Base-by-base conservation (phyloP, 2,888 invertebrate species). In the Chesias legatella region DNA sequence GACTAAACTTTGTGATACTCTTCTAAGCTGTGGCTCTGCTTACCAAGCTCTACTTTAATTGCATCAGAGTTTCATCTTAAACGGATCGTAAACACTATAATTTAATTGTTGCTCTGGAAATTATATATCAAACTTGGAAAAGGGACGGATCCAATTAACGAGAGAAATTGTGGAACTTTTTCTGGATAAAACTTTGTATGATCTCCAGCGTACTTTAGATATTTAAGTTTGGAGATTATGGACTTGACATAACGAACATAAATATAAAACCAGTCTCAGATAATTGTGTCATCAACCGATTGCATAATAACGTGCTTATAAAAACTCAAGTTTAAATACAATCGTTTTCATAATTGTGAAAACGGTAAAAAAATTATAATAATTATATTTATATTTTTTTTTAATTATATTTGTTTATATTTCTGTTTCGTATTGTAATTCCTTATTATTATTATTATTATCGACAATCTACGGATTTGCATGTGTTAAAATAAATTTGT, bases 71-170 rank as follows among this genome's bases (percentile, higher is more conserved):
- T 47, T 52, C 47, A 57, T 58, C 58, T 59, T 48, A 66, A 62
- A 62, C 58, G 60, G 58, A 53, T 60, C 57, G 53, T 60, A 56
- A 63, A 67, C 60, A 60, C 61, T 60, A 55, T 57, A 53, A 58
- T 57, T 48, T 47, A 52, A 43, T 53, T 48, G 37, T 51, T 44
- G 40, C 47, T 35, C 25, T 28, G 44, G 45, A 48, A 53, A 50
- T 50, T 53, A 50, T 50, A 43, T 47, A 35, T 51, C 50, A 51
- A 51, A 50, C 43, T 53, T 46, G 38, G 41, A 42, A 42, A 44
- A 47, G 48, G 53, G 53, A 43, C 48, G 40, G 43, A 43, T 51
- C 50, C 48, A 53, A 51, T 53, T 51, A 51, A 29, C 17, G 45
- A 43, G 47, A 46, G 43, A 45, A 46, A 51, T 48, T 48, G 48